Evolutionary conservation across 2,797 vertebrate species (phyloP), one percentile per base, ranked within the genome.

Genomic region (Bovichtus variegatus): DNA sequence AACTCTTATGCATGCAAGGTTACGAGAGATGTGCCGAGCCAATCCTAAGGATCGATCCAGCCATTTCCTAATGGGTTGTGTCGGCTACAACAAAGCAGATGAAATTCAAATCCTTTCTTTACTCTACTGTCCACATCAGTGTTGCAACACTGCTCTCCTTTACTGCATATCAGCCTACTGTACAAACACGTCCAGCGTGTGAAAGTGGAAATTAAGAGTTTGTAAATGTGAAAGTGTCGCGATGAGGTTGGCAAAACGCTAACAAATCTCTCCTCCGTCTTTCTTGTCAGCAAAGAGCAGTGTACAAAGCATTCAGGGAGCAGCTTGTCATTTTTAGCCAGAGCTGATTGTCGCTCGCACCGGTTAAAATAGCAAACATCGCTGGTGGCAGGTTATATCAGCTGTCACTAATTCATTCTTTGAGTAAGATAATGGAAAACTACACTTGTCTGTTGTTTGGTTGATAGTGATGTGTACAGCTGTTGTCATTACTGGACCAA

Each of bases 381-480:
- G 6, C 31, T 36, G 54, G 23, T 46, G n/a, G 15, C 27, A 12
- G 51, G 40, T 34, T 25, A 55, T 34, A 46, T 57, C 18, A 25
- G 25, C 10, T 34, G 29, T 19, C 19, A 47, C 19, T 16, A 38
- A 65, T 25, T 40, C 38, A 38, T 50, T 38, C 46, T 4, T 3
- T 23, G 21, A 47, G 21, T 21, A 25, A 19, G 36, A 65, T 41
- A 19, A 62, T 13, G 18, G n/a, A 19, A 53, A 62, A 34, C 53
- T 1, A 34, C 36, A 66, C 13, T 23, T 10, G 34, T 57, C 18
- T 27, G 15, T 44, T 58, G 36, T 76, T 34, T 54, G 27, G 43
- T 66, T 53, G 31, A 74, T n/a, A 58, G 44, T 40, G 23, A 15
- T 55, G 19, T 50, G 3, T 73, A 46, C 16, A 27, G 54, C 15